Evolutionary conservation across 2,113 vertebrate species (phyloP).

Genomic region (Chamaetylas fuelleborni): DNA sequence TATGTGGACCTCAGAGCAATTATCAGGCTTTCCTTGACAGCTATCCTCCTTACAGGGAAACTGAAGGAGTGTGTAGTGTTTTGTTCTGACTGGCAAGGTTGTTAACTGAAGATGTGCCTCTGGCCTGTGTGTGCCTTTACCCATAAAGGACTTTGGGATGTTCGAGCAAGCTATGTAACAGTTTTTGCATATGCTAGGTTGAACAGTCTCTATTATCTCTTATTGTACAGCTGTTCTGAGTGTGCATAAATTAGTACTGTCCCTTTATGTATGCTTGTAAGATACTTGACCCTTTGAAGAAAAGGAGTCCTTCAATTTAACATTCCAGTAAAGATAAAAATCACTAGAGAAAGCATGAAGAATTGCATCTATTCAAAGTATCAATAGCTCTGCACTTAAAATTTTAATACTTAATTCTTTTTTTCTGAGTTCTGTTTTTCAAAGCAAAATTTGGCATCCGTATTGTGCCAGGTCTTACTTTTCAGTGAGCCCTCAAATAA

Average conservation of each 20-base stretch:
- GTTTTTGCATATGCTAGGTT: not conserved
- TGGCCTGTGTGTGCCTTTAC: not conserved
- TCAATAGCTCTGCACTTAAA: not conserved
- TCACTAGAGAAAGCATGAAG: not conserved
- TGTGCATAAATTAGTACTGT: not conserved
- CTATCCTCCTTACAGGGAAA: accelerated
- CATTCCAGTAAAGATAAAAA: not conserved
- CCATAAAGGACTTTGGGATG: not conserved
- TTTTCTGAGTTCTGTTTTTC: not conserved
- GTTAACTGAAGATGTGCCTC: not conserved
- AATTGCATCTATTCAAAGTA: not conserved
- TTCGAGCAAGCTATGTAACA: not conserved
- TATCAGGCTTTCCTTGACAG: not conserved
- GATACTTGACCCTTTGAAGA: not conserved
- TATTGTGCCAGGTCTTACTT: not conserved
- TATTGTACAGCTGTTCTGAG: not conserved
- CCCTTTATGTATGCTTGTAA: not conserved
- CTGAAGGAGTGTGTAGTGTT: not conserved
- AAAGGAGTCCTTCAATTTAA: not conserved
- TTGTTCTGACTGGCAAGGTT: not conserved
- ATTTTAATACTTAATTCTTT: not conserved
- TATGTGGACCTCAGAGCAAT: not conserved
- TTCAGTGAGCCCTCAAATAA: not conserved
- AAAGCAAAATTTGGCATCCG: not conserved
- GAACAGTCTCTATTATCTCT: accelerated